phyloP scores from a whole-genome alignment of 2,113 vertebrate genomes.

The Catagonus wagneri region DNA sequence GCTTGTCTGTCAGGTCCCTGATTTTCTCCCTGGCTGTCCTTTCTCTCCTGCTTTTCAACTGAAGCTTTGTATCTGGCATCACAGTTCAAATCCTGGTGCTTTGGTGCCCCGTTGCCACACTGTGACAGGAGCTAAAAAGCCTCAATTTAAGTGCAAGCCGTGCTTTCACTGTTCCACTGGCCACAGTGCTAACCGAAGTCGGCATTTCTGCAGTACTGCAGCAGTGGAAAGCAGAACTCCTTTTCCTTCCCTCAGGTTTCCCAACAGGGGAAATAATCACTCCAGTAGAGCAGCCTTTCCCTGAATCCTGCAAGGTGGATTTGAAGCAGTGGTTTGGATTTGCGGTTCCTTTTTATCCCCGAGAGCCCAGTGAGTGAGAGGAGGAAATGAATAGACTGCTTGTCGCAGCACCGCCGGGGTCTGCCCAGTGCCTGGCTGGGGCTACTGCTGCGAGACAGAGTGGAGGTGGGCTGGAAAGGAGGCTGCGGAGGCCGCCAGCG shows the following conservation, averaged over 20 bases:
- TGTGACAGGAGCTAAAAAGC: constrained; percentile 64
- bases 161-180: constrained; percentile 48
- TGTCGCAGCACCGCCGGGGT: constrained; percentile 62
- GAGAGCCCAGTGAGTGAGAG: constrained; percentile 33
- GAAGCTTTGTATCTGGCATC: constrained; percentile 52
- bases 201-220: not conserved
- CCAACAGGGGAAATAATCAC: constrained; percentile 40
- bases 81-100: not conserved
- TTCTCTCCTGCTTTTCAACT: not conserved
- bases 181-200: not conserved
- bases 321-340: constrained; percentile 69
- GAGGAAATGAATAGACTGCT: constrained; percentile 73
- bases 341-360: constrained; percentile 68
- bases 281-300: constrained; percentile 31
- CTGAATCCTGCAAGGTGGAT: constrained; percentile 65
- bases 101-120: not conserved
- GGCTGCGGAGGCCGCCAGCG: not conserved
- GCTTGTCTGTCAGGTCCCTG: not conserved
- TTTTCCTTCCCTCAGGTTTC: constrained; percentile 20
- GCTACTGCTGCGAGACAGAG: constrained; percentile 44
- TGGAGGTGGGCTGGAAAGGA: constrained; percentile 1
- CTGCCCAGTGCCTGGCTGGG: constrained; percentile 14
- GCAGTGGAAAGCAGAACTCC: constrained; percentile 32
- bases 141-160: constrained; percentile 55
- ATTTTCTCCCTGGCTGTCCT: not conserved